These are phyloP conservation scores for Torymus aiolomorphi DNA, from an alignment of 2,888 invertebrate species.

Conservation along the genomic window DNA sequence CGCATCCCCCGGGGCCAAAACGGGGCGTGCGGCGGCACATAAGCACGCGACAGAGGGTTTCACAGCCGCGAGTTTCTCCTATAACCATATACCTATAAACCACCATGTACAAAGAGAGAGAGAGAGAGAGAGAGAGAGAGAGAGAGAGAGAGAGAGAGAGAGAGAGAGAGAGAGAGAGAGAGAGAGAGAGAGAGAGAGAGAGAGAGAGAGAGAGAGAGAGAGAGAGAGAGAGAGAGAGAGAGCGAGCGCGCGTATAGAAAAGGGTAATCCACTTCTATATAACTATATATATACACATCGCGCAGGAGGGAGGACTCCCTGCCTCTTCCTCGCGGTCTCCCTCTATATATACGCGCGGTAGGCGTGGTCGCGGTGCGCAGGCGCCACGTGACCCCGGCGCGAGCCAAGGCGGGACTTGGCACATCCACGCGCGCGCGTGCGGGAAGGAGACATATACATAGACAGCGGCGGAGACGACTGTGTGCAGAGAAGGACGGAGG, in stretches of 20 bases:
- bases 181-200: too few relatives aligned
- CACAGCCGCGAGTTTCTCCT: not conserved
- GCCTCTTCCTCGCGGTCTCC: not conserved
- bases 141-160: too few relatives aligned
- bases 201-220: too few relatives aligned
- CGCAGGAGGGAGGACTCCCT: conserved; percentile 11
- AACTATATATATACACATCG: not conserved
- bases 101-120: not conserved
- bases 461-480: not conserved
- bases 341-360: conserved; percentile 9
- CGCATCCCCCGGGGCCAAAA: not conserved
- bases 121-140: too few relatives aligned
- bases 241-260: conserved; percentile 26
- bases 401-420: conserved; percentile 57
- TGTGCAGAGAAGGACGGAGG: too few relatives aligned
- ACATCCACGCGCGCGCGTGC: not conserved
- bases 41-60: not conserved
- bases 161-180: too few relatives aligned
- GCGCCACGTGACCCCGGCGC: conserved; percentile 27
- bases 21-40: not conserved
- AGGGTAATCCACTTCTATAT: conserved; percentile 38
- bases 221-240: too few relatives aligned
- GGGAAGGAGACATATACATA: not conserved
- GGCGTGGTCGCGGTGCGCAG: conserved; percentile 57
- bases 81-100: not conserved